Evolutionary conservation across 1,140 invertebrate genomes (phyloP), one percentile per base, ranked within the genome.

Genomic region (Homarus americanus): DNA sequence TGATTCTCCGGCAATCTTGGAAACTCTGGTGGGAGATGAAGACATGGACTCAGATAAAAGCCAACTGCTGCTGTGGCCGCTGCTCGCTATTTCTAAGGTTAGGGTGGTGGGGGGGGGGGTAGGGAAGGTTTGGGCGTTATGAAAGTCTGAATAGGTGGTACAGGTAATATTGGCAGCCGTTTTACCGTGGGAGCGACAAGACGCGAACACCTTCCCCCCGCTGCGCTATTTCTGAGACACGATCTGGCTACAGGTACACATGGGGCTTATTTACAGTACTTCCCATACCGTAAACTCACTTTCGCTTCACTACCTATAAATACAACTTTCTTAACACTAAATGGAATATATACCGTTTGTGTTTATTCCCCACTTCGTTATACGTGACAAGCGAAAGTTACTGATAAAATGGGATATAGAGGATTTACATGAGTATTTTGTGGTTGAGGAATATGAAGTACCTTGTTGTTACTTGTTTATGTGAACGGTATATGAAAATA

Each of bases 141-240:
- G 76, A 36, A 79, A 53, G 66, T 34, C 34, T 83, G 87, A 82
- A 82, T 89, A 75, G 79, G 76, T 82, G 41, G 76, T 41, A 76
- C 84, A 87, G 84, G 84, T 87, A 87, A 87, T 87, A 87, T 87
- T 76, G 84, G 84, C 44, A 78, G 63, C 84, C 84, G 84, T 87
- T 87, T 85, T 87, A 78, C 84, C 84, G 84, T 87, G 72, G 73
- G 72, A 49, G 24, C 73, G 0, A 34, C 72, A 73, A 76, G 73
- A 32, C 73, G 34, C 24, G 73, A 41, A 41, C 40, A 76, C 36
- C 73, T 76, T 38, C 40, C 36, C 72, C 32, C 15, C 53, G 15
- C 4, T 3, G 24, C 15, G 40, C 36, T n/a, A 44, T 9, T 80
- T 44, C 53, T 58, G 53, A 24, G 15, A 38, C 32, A 53, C 15